phyloP scores from a whole-genome alignment of 2,888 invertebrate genomes.

The Clistopyga incitator region DNA sequence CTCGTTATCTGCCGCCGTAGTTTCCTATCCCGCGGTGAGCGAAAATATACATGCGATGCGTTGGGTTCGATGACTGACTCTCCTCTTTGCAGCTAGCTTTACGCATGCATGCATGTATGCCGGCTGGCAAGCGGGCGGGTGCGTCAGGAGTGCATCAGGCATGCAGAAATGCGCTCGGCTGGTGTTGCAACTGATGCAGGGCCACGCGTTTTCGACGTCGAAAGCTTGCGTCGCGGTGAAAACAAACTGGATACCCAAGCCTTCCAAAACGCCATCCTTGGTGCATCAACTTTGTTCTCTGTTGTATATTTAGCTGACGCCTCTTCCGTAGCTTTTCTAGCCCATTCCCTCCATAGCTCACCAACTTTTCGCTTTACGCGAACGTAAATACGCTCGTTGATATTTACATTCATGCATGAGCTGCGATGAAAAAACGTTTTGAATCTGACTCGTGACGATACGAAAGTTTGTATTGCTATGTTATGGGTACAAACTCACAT shows the following conservation, averaged over 20 bases:
- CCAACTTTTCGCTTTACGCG: not conserved
- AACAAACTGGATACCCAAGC: conserved; percentile 69
- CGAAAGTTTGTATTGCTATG: not conserved
- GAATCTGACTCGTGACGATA: not conserved
- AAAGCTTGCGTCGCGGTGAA: conserved; percentile 61
- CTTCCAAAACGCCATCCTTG: conserved; percentile 71
- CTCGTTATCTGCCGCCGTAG: conserved; percentile 18
- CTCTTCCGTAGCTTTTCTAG: conserved; percentile 26
- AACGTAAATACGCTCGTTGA: conserved; percentile 5
- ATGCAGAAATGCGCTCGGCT: conserved; percentile 32
- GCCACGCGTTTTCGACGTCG: conserved; percentile 57
- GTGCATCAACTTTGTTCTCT: conserved; percentile 70
- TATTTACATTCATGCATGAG: conserved; percentile 13
- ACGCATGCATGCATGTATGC: conserved; percentile 34
- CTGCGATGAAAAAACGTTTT: not conserved
- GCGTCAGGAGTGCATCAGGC: conserved; percentile 18
- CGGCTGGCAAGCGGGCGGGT: conserved; percentile 2
- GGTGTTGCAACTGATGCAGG: conserved; percentile 10
- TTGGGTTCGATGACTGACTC: conserved; percentile 69
- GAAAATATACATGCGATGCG: conserved; percentile 49
- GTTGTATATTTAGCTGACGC: conserved; percentile 76
- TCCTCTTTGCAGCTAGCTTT: conserved; percentile 24
- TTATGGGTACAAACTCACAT: too few relatives aligned
- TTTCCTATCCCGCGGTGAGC: conserved; percentile 26
- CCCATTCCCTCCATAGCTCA: not conserved